Percentiles rank a stretch among this genome's conserved stretches.
Conservation (phyloP, 2,797 vertebrate species). For the Neomorphus geoffroyi region DNA sequence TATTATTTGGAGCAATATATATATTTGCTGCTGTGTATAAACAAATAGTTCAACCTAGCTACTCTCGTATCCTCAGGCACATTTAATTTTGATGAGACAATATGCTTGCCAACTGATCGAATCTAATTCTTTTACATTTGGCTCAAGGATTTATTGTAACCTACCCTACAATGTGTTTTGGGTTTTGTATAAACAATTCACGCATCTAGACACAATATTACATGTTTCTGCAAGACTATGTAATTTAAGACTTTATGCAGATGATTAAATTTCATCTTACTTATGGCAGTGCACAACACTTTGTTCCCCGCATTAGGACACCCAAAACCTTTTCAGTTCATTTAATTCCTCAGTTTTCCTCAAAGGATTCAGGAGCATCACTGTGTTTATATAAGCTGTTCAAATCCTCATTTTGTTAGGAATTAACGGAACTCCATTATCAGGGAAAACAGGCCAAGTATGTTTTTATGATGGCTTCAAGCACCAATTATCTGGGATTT, state of each 20-base stretch:
- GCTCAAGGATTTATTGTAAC: conserved; percentile 2
- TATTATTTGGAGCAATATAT: background rate
- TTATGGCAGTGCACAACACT: background rate
- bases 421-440: conserved; percentile 31
- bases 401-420: conserved; percentile 21
- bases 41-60: background rate
- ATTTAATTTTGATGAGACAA: background rate
- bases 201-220: background rate
- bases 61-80: background rate
- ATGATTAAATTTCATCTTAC: conserved; percentile 1
- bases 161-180: background rate
- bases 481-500: conserved; percentile 17
- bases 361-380: background rate
- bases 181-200: conserved; percentile 10
- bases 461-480: background rate
- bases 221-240: conserved; percentile 8
- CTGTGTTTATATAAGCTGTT: background rate
- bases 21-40: background rate
- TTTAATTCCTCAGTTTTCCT: conserved; percentile 5
- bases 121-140: background rate
- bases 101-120: background rate
- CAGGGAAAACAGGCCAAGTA: conserved; percentile 30
- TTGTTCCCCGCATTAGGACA: background rate
- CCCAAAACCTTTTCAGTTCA: background rate
- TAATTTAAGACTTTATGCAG: conserved; percentile 18